Evolutionary conservation across 2,113 vertebrate genomes (phyloP).

Genomic region (Cyanoderma ruficeps): DNA sequence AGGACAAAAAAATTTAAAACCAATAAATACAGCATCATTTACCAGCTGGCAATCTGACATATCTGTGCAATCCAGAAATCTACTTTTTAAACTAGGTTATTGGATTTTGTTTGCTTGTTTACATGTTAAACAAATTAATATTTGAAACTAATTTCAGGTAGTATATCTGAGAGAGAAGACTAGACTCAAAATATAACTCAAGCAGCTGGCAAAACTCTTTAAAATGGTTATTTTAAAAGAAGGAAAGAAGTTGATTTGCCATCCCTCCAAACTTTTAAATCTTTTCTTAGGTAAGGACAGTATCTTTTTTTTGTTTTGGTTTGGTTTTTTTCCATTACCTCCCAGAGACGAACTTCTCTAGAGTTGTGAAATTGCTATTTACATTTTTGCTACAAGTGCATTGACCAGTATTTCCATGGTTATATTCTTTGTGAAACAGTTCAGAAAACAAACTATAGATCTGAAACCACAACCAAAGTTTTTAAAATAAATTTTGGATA

Average conservation of each 20-base stretch:
- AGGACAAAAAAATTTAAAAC: background rate
- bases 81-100: background rate
- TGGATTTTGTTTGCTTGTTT: background rate
- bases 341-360: background rate
- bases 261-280: background rate
- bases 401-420: background rate
- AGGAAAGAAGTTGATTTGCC: background rate
- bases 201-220: background rate
- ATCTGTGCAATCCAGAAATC: background rate
- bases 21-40: background rate
- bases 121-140: background rate
- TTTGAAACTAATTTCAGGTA: background rate
- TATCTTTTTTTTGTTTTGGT: no score
- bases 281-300: background rate
- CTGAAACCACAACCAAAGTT: background rate
- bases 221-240: background rate
- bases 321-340: background rate
- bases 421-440: background rate
- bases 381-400: background rate
- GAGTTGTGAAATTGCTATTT: background rate
- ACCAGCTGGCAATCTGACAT: background rate
- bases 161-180: background rate
- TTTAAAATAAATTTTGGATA: background rate
- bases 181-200: rapidly evolving
- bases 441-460: background rate